Base-by-base conservation (phyloP, 92 coral and sea anemone species). In the Umimayanthus chanpuru region DNA sequence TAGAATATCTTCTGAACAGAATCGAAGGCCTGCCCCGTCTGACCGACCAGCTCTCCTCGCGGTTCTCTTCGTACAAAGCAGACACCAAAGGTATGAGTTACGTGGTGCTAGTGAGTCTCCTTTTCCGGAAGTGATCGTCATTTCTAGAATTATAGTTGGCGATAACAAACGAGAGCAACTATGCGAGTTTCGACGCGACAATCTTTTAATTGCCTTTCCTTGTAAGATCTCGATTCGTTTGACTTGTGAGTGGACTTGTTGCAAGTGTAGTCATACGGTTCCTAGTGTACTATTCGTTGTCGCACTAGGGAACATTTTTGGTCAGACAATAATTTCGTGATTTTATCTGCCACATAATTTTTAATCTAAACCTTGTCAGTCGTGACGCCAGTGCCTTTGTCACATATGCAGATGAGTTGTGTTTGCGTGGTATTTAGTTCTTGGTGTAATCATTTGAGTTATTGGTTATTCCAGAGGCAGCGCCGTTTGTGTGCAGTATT, bases 1-100 rank as follows among this genome's bases (percentile, higher is more conserved):
- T 93, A 96, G 99, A 96, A 70, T 96, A 92, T 90, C 88, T 96
- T 89, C 86, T 96, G 40, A 91, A 91, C 85, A 92, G 98, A 74
- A 85, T 94, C 30, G 91, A 94, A 58, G 88, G 85, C 20, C 94
- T 93, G 18, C 94, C 93, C 5, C 91, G 41, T 26, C 77, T 90
- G 29, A 92, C 94, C 38, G 96, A 95, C 40, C 84, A 88, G 80
- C 91, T 95, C 1, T 74, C 90, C 40, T 55, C 93, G 50, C 89
- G 83, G n/a, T 95, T 93, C 55, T 40, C 85, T 25, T 70, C 94
- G 23, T 95, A 93, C 77, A 90, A 85, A 77, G 55, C 91, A 77
- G 91, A 94, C 74, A 85, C 86, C 78, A 94, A 89, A 94, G 98
- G 98, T 93, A 76, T 9, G 21, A 4, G 38, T 47, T 1, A 23